A percentile compares a stretch with the other conserved stretches of the same genome.
phyloP scores from a whole-genome alignment of 2,888 invertebrate genomes.

The Deroplatys truncata region DNA sequence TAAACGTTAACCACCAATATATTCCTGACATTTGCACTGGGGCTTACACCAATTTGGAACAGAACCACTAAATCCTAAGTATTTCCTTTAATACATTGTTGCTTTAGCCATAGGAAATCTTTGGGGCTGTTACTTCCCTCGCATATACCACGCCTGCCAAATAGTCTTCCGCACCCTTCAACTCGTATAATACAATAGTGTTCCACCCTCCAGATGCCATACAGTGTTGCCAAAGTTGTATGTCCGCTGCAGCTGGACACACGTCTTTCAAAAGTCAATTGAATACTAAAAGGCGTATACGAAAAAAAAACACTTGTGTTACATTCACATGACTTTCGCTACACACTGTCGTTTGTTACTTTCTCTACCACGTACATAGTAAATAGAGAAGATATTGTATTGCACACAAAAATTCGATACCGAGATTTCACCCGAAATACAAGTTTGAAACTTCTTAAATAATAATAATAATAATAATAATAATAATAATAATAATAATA shows the following conservation, averaged over 20 bases:
- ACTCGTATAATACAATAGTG: not conserved
- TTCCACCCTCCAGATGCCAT: not conserved
- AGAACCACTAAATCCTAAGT: not conserved
- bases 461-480: too few relatives aligned
- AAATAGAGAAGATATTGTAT: too few relatives aligned
- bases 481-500: too few relatives aligned
- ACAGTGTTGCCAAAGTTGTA: not conserved
- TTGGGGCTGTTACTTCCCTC: slow-evolving; percentile 15
- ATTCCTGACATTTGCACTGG: slow-evolving; percentile 27
- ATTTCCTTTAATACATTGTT: slow-evolving; percentile 11
- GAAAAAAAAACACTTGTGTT: too few relatives aligned
- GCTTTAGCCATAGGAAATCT: slow-evolving; percentile 24
- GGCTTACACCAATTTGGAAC: slow-evolving; percentile 18
- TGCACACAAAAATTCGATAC: too few relatives aligned
- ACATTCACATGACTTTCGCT: too few relatives aligned
- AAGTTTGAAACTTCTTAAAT: too few relatives aligned
- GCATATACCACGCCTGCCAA: not conserved
- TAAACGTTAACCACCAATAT: slow-evolving; percentile 27
- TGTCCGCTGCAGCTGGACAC: not conserved
- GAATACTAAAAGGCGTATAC: too few relatives aligned
- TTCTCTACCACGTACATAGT: too few relatives aligned
- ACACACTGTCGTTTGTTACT: too few relatives aligned
- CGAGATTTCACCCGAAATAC: too few relatives aligned
- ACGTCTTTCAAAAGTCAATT: not conserved
- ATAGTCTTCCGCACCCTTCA: not conserved